Evolutionary conservation across 2,888 invertebrate genomes (phyloP).

Genomic region (Nomada ruficornis): DNA sequence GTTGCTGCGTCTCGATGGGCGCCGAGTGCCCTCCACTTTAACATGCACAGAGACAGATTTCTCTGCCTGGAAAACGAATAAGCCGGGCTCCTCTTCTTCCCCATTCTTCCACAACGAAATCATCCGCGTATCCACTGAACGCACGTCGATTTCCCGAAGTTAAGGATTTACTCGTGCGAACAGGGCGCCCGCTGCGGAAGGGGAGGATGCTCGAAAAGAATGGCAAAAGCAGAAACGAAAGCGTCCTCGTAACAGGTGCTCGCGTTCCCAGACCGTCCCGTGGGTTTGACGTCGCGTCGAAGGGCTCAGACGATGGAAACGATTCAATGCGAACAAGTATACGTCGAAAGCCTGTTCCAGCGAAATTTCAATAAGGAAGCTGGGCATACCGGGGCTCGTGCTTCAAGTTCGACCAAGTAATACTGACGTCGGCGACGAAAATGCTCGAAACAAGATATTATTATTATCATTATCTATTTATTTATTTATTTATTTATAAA

Average conservation of each 20-base stretch:
- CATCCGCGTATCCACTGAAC: background rate
- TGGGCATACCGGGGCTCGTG: too few relatives aligned
- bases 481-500: too few relatives aligned
- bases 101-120: background rate
- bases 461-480: constrained; percentile 3
- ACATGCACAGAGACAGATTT: too few relatives aligned
- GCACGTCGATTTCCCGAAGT: background rate
- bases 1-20: constrained; percentile 29
- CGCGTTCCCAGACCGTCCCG: constrained; percentile 51
- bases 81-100: background rate
- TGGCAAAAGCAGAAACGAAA: constrained; percentile 16
- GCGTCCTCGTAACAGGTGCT: constrained; percentile 59
- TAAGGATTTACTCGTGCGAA: background rate
- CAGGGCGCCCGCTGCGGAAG: background rate
- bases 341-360: constrained; percentile 6
- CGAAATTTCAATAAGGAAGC: constrained; percentile 28
- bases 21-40: constrained; percentile 5
- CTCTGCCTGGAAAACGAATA: too few relatives aligned
- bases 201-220: background rate
- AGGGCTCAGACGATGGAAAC: constrained; percentile 47
- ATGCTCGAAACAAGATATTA: too few relatives aligned
- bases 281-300: constrained; percentile 48
- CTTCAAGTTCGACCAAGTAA: too few relatives aligned
- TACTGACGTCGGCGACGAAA: too few relatives aligned
- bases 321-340: constrained; percentile 53